Conservation (phyloP, 2,797 vertebrate genomes). For the Tapera naevia region DNA sequence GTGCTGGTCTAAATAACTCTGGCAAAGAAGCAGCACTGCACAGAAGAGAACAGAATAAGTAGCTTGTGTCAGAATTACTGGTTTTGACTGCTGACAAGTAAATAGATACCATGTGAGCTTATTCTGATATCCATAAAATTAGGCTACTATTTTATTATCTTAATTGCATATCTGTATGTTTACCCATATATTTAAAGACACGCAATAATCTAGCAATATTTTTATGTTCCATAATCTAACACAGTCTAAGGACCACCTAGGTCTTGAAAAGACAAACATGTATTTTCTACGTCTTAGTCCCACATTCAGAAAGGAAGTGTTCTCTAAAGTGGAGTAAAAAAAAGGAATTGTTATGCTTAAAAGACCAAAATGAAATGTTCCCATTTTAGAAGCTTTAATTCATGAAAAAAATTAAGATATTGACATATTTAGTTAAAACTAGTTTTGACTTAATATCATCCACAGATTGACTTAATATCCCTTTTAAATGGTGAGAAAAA, state of each 20-base stretch:
- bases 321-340: not conserved
- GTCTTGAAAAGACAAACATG: not conserved
- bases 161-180: constrained; percentile 16
- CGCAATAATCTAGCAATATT: not conserved
- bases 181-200: constrained; percentile 46
- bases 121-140: constrained; percentile 17
- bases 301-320: not conserved
- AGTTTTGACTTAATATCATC: not conserved
- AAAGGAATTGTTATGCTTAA: not conserved
- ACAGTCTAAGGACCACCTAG: constrained; percentile 39
- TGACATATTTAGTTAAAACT: not conserved
- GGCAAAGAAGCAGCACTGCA: constrained; percentile 38
- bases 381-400: not conserved
- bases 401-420: not conserved
- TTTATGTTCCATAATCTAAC: not conserved
- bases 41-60: constrained; percentile 2
- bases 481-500: not conserved
- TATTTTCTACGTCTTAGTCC: constrained; percentile 3
- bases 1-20: not conserved
- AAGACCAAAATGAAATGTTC: not conserved
- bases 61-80: constrained; percentile 35
- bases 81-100: constrained; percentile 52
- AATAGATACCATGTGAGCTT: constrained; percentile 49
- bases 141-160: constrained; percentile 39
- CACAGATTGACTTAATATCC: not conserved